Evolutionary conservation across 37 sponge, comb jelly and placozoan species (phyloP).

Genomic region (Chondrilla cf. caribensis): DNA sequence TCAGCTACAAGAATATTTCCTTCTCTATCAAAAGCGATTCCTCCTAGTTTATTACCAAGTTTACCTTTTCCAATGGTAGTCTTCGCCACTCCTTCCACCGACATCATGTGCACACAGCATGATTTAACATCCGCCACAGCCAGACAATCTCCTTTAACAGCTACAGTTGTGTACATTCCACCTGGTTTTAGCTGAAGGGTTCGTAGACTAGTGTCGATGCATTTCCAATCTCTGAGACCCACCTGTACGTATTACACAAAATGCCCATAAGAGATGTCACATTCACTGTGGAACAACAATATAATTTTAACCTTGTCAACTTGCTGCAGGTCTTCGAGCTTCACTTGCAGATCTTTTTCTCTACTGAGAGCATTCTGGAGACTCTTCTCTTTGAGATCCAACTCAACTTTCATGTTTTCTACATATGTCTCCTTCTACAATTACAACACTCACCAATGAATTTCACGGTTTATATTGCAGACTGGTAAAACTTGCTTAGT

Average conservation of each 20-base stretch:
- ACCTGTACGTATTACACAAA: neutral
- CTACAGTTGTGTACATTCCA: neutral
- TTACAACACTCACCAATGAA: no score
- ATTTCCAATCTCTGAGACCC: conserved; percentile 6
- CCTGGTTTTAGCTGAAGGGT: neutral
- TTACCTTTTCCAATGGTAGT: neutral
- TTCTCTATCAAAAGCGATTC: conserved; percentile 6
- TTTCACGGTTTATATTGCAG: no score
- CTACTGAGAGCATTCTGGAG: no score
- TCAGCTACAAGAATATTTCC: neutral
- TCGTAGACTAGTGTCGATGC: neutral
- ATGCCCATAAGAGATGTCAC: no score
- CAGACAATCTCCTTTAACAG: neutral
- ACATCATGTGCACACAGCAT: neutral
- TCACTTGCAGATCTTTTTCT: no score
- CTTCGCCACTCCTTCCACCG: neutral
- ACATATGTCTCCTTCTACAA: no score
- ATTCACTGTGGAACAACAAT: no score
- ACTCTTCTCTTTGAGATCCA: no score
- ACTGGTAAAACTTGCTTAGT: no score
- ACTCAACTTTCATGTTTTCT: no score
- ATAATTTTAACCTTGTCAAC: no score
- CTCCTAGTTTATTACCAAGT: neutral
- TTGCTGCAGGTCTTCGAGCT: no score
- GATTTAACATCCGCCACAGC: neutral